phyloP scores from a whole-genome alignment of 2,888 invertebrate genomes.

The Panopea generosa region DNA sequence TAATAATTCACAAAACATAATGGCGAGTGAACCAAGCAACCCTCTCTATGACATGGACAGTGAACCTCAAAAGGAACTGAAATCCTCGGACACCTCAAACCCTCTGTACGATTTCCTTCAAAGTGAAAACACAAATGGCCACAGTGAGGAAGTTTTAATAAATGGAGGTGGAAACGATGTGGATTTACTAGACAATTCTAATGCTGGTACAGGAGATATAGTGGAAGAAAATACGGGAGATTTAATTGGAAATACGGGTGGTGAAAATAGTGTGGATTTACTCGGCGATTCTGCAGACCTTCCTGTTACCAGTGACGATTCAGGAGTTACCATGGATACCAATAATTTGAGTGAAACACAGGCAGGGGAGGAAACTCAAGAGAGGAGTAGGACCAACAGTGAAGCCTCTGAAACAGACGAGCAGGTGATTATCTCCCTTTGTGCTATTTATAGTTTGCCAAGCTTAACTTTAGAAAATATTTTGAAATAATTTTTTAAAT shows the following conservation, averaged over 20 bases:
- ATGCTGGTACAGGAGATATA: not conserved
- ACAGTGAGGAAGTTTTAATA: slow-evolving; percentile 28
- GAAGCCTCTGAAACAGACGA: slow-evolving; percentile 35
- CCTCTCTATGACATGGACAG: slow-evolving; percentile 48
- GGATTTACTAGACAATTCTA: slow-evolving; percentile 54
- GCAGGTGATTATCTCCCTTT: slow-evolving; percentile 29
- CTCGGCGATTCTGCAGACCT: slow-evolving; percentile 11
- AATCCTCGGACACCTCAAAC: slow-evolving; percentile 53
- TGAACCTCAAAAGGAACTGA: slow-evolving; percentile 54
- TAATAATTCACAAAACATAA: slow-evolving; percentile 41
- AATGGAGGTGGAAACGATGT: slow-evolving; percentile 36
- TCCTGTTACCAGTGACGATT: slow-evolving; percentile 54
- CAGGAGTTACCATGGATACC: slow-evolving; percentile 62
- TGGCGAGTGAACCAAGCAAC: slow-evolving; percentile 46
- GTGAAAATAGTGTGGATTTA: slow-evolving; percentile 22
- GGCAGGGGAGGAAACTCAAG: slow-evolving; percentile 17
- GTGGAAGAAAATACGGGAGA: slow-evolving; percentile 8
- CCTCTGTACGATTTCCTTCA: slow-evolving; percentile 69
- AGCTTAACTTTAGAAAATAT: too few relatives aligned
- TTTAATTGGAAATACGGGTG: slow-evolving; percentile 11
- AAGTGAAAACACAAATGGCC: slow-evolving; percentile 58
- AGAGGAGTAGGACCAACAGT: slow-evolving; percentile 26
- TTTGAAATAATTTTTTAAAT: too few relatives aligned
- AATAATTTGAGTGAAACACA: slow-evolving; percentile 22
- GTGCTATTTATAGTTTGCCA: too few relatives aligned